Conservation (phyloP, 2,113 vertebrate species). For the Pluvianellus socialis region DNA sequence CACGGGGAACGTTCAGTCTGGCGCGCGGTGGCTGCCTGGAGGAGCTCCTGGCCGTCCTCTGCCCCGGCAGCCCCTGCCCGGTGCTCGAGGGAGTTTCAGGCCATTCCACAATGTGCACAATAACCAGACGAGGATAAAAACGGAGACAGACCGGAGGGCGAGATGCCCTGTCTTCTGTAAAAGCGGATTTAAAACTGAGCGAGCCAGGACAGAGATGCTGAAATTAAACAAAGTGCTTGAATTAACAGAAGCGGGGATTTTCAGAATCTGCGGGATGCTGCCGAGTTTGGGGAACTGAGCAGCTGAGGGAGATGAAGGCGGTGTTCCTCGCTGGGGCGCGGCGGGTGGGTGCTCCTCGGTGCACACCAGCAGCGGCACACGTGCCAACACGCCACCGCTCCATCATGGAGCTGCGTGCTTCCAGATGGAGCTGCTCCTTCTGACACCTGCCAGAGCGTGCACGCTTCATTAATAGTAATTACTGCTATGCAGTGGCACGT, state of each 20-base stretch:
- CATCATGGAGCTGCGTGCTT: not conserved
- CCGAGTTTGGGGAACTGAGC: not conserved
- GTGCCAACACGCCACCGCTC: fast-evolving
- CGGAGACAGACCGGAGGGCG: not conserved
- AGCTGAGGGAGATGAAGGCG: not conserved
- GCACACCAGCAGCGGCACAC: not conserved
- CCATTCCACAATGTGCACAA: not conserved
- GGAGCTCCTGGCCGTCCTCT: not conserved
- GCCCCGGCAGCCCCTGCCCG: not conserved
- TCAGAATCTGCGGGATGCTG: not conserved
- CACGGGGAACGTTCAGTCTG: fast-evolving
- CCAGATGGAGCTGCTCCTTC: not conserved
- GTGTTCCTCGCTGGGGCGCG: fast-evolving
- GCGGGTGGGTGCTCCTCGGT: not conserved
- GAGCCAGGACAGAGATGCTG: not conserved
- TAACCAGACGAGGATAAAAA: not conserved
- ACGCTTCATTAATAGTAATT: not conserved
- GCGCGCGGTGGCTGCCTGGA: not conserved
- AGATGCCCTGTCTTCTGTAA: not conserved
- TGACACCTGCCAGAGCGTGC: not conserved
- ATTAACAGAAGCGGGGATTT: not conserved
- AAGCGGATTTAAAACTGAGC: not conserved
- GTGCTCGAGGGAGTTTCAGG: not conserved
- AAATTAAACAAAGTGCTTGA: not conserved
- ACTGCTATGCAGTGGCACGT: not conserved